Percentiles rank a stretch among this genome's conserved stretches.
phyloP scores from a whole-genome alignment of 2,888 invertebrate species.

The Alsophila aescularia region DNA sequence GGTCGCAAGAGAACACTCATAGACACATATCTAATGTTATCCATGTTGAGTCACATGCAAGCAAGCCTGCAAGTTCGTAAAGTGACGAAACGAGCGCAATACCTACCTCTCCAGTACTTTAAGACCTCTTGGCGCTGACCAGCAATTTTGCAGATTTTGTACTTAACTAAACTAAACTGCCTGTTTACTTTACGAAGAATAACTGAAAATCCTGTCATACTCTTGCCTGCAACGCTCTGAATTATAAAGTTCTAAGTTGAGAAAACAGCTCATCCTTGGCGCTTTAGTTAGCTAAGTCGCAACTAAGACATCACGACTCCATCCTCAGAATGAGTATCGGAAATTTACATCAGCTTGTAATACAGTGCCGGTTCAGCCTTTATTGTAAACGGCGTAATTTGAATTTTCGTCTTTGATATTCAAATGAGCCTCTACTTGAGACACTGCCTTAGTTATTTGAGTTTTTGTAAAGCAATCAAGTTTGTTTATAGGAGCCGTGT shows the following conservation, averaged over 20 bases:
- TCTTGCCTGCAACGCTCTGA: no score
- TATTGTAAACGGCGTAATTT: conserved; percentile 84
- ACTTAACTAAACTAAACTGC: no score
- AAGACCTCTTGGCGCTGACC: no score
- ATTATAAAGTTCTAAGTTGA: background rate
- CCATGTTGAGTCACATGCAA: no score
- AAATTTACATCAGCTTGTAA: conserved; percentile 84
- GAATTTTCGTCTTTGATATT: conserved; percentile 85
- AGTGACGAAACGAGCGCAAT: no score
- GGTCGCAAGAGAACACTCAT: no score
- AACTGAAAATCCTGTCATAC: no score
- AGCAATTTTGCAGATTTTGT: no score
- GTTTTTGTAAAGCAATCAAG: conserved; percentile 85
- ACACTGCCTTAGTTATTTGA: conserved; percentile 84
- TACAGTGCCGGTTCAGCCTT: conserved; percentile 80
- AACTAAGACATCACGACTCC: conserved; percentile 76
- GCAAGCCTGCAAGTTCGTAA: no score
- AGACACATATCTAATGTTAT: no score
- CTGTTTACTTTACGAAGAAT: no score
- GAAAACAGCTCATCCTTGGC: background rate
- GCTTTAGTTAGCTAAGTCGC: conserved; percentile 56
- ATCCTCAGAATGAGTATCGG: conserved; percentile 83
- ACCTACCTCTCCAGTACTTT: no score
- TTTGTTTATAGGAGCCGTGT: conserved; percentile 81
- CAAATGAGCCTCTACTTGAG: conserved; percentile 83